phyloP scores from a whole-genome alignment of 1,140 invertebrate genomes.

The Drosophila pandora region DNA sequence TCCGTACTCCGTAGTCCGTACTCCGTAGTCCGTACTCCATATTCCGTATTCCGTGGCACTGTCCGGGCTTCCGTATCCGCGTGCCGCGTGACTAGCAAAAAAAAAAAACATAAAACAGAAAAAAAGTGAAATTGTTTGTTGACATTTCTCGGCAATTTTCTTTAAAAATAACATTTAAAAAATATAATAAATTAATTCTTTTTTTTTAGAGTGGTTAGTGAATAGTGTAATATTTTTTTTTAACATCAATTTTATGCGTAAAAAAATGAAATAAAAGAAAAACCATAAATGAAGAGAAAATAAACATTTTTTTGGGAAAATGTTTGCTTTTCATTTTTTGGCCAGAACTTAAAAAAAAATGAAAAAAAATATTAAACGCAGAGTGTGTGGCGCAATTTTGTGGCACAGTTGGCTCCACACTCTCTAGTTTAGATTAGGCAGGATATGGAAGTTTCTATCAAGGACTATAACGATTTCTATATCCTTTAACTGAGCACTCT shows the following conservation, averaged over 20 bases:
- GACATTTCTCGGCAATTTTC: neutral
- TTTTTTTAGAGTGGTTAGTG: neutral
- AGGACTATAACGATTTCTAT: neutral
- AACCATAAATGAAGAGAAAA: neutral
- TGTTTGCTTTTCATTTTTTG: neutral
- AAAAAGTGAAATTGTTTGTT: slow-evolving; percentile 12
- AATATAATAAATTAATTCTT: neutral
- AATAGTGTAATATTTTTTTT: neutral
- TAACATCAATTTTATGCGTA: too few species aligned
- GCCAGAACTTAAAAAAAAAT: neutral
- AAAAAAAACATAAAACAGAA: too few species aligned
- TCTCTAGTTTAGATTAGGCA: too few species aligned
- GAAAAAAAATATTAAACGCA: too few species aligned
- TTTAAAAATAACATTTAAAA: neutral
- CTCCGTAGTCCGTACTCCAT: neutral
- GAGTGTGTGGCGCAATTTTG: neutral
- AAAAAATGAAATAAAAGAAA: neutral
- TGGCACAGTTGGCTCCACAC: neutral
- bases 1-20: slow-evolving; percentile 1
- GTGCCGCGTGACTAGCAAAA: neutral
- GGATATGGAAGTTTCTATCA: too few species aligned
- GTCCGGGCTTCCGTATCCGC: neutral
- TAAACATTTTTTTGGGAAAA: neutral
- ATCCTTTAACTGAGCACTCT: neutral
- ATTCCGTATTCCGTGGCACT: neutral